Conservation (phyloP, 2,113 vertebrate species). For the Microtus oregoni region DNA sequence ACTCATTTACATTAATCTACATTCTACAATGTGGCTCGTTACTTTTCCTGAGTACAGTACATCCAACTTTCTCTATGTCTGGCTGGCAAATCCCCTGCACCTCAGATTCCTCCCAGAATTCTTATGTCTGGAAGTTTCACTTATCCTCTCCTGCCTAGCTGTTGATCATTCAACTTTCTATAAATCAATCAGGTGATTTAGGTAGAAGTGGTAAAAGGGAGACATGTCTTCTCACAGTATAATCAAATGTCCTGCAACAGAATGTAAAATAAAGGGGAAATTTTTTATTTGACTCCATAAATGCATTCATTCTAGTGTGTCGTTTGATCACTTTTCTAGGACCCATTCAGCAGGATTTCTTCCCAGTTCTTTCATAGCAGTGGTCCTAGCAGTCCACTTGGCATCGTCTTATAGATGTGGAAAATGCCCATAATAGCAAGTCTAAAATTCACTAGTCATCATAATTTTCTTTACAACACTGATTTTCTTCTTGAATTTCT, state of each 20-base stretch:
- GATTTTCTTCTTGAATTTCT: slow-evolving; percentile 20
- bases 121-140: background rate
- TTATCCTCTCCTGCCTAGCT: background rate
- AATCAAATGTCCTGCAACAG: background rate
- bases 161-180: background rate
- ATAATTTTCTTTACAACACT: background rate
- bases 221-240: background rate
- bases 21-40: background rate
- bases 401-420: background rate
- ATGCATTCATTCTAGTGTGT: background rate
- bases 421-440: background rate
- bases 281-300: background rate
- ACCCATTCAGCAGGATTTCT: background rate
- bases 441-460: background rate
- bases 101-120: background rate
- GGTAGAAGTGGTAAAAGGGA: background rate
- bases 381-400: background rate
- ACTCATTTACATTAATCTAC: background rate
- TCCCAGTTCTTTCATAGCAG: background rate
- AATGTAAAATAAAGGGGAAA: background rate
- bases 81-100: background rate
- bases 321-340: background rate
- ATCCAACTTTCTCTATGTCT: background rate
- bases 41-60: background rate
- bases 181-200: background rate